Evolutionary conservation across 2,797 vertebrate genomes (phyloP).

Genomic region (Coracias cyanogaster): DNA sequence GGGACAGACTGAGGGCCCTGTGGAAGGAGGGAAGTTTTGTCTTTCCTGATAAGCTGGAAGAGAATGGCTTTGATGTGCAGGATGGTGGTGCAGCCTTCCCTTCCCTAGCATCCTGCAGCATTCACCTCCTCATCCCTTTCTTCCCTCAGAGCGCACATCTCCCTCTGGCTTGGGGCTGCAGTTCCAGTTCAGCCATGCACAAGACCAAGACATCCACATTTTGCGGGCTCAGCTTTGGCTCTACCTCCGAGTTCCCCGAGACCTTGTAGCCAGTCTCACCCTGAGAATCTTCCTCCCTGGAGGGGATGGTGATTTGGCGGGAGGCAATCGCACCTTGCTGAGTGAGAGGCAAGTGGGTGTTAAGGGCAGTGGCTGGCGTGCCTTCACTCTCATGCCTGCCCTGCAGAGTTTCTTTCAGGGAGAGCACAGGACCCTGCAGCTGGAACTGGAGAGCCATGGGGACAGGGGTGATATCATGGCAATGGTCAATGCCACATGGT

Average conservation of each 20-base stretch:
- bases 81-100: not conserved
- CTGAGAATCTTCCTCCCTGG: conserved; percentile 64
- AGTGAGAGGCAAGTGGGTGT: conserved; percentile 82
- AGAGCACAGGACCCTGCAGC: conserved; percentile 70
- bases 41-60: not conserved
- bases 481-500: conserved; percentile 27
- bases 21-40: no score
- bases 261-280: not conserved
- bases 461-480: conserved; percentile 40
- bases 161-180: conserved; percentile 76
- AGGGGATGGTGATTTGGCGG: not conserved
- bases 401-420: conserved; percentile 83
- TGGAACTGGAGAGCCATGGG: conserved; percentile 80
- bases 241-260: conserved; percentile 30
- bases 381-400: conserved; percentile 81
- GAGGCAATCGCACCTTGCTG: conserved; percentile 80
- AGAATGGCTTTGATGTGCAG: accelerated
- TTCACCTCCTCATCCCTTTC: not conserved
- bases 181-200: conserved; percentile 87
- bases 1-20: not conserved
- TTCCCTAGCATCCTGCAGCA: not conserved
- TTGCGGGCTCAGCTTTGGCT: conserved; percentile 81
- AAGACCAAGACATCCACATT: conserved; percentile 82
- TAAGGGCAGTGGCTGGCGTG: conserved; percentile 84
- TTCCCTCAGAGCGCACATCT: conserved; percentile 42